Base-by-base conservation (phyloP, 2,888 invertebrate genomes). In the Xestoiulus laeticollis region DNA sequence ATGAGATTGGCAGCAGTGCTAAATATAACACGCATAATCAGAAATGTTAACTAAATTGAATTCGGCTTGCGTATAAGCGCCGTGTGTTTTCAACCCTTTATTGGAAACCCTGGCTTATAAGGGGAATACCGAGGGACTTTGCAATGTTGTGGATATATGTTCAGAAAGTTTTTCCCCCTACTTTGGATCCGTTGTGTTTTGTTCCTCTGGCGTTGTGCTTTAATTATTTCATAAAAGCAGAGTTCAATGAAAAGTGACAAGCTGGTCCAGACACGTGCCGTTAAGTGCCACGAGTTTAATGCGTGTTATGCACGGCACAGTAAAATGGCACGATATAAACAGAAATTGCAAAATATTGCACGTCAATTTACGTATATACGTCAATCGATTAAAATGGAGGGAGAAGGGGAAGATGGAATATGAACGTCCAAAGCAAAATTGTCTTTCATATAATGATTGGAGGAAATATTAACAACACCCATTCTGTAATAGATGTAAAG, bases 11-110 rank as follows among this genome's bases (percentile, higher is more conserved):
- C 68, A 26, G 10, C 78, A 30, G 59, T 22, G 22, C 59, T 59
- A 22, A 59, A 22, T 22, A 22, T n/a, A 59, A 59, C 59, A 59
- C 59, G 59, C 59, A 59, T 59, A 59, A 59, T 59, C 6, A 59
- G 22, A 59, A 59, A 19, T 59, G 59, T 59, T 59, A 59, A 59
- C 59, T 59, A 59, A 59, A 59, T 59, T 59, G 59, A 59, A 59
- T 59, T 59, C 59, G 59, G 59, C 22, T 59, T 59, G 59, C 59
- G n/a, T n/a, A 59, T 22, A 53, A 59, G 22, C 59, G 59, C 38
- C 38, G 6, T 2, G 14, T 12, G 68, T 22, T 22, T n/a, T 68
- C 78, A 78, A 78, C 78, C 78, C 78, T 78, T 78, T 78, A 78
- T 78, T 30, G 26, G 30, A 78, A 78, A 78, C 30, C 22, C 30